Percentiles rank a stretch among this genome's conserved stretches.
These are phyloP conservation scores for Zingel zingel DNA, from an alignment of 2,113 vertebrate genomes.

Conservation along the genomic window DNA sequence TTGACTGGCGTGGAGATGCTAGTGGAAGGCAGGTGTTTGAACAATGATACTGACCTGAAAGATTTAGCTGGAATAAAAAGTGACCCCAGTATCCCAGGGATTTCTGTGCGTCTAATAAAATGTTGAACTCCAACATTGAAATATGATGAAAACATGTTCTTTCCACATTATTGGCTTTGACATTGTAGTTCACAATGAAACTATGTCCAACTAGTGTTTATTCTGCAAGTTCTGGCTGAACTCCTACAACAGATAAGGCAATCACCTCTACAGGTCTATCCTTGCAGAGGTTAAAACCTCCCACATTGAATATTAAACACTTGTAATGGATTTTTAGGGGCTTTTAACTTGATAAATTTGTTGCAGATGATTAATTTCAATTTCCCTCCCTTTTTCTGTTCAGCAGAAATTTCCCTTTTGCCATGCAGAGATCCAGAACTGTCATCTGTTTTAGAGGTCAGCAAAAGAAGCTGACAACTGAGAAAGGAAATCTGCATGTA, in stretches of 20 bases:
- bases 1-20: conserved; percentile 11
- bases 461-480: neutral
- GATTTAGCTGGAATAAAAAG: neutral
- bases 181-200: neutral
- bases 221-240: neutral
- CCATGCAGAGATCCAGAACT: conserved; percentile 10
- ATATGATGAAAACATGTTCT: neutral
- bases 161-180: neutral
- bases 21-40: conserved; percentile 26
- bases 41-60: conserved; percentile 31
- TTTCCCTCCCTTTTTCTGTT: conserved; percentile 8
- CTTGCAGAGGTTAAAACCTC: conserved; percentile 27
- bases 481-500: neutral
- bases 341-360: conserved; percentile 54
- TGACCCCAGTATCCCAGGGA: neutral
- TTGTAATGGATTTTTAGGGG: conserved; percentile 38
- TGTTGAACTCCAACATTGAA: neutral
- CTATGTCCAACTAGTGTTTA: neutral
- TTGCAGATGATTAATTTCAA: conserved; percentile 39
- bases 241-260: neutral
- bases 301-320: conserved; percentile 41
- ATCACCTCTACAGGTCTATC: neutral
- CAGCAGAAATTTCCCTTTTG: conserved; percentile 51
- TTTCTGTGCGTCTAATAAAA: neutral
- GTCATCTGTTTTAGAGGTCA: conserved; percentile 27